Evolutionary conservation across 2,113 vertebrate species (phyloP).

Genomic region (Lamprotornis superbus): DNA sequence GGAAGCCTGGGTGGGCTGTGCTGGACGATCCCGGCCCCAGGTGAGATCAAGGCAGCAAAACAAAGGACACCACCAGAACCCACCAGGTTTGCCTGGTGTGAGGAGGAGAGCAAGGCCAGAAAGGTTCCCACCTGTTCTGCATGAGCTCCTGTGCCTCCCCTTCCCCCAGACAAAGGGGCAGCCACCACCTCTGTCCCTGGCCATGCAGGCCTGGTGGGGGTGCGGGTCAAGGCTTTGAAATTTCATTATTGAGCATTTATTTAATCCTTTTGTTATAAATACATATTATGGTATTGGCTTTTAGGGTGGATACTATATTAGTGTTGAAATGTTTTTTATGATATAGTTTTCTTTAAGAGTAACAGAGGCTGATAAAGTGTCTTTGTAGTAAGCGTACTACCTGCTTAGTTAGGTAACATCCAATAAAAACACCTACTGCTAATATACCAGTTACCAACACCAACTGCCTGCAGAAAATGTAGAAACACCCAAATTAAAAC

Average conservation of each 20-base stretch:
- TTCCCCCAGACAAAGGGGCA: neutral
- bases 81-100: neutral
- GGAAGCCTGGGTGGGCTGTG: neutral
- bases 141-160: neutral
- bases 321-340: too few species aligned
- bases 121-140: neutral
- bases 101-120: neutral
- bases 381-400: too few species aligned
- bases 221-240: neutral
- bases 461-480: too few species aligned
- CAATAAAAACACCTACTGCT: too few species aligned
- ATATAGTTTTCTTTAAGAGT: too few species aligned
- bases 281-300: too few species aligned
- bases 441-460: too few species aligned
- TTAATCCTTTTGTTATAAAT: neutral
- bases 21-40: fast-evolving
- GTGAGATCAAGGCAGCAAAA: neutral
- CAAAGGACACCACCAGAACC: neutral
- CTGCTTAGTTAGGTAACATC: too few species aligned
- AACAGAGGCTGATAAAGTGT: too few species aligned
- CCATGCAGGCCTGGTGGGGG: fast-evolving
- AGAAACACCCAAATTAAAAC: too few species aligned
- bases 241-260: neutral
- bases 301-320: too few species aligned
- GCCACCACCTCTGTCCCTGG: neutral